phyloP scores from a whole-genome alignment of 2,797 vertebrate species.

The Macrochelys suwanniensis region DNA sequence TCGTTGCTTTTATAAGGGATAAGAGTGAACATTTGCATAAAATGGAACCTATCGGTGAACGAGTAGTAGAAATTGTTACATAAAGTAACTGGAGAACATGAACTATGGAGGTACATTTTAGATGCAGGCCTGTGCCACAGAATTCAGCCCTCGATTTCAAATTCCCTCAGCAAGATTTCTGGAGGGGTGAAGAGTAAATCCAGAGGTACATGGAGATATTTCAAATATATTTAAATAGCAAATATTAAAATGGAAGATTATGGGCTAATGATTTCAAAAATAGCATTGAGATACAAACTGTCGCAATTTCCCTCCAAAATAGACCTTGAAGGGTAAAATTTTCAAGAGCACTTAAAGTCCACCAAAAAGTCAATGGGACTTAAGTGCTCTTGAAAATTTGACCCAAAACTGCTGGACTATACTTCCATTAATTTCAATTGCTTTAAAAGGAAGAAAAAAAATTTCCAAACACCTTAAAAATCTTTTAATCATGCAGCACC shows the following conservation, averaged over 20 bases:
- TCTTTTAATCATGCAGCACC: not conserved
- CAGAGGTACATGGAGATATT: not conserved
- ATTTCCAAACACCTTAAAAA: not conserved
- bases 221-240: not conserved
- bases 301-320: not conserved
- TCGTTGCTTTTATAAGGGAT: too few relatives aligned
- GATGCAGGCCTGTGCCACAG: fast-evolving
- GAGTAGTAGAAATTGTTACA: not conserved
- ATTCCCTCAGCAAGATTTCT: not conserved
- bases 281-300: not conserved
- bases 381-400: not conserved
- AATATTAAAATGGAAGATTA: not conserved
- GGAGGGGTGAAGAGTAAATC: not conserved
- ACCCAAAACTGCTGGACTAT: not conserved
- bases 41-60: not conserved
- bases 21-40: not conserved
- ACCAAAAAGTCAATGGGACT: fast-evolving
- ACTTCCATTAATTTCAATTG: not conserved
- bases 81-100: not conserved
- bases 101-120: not conserved
- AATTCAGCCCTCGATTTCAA: not conserved
- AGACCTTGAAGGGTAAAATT: not conserved
- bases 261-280: not conserved
- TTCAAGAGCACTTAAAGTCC: not conserved
- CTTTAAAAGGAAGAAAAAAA: not conserved